phyloP scores from a whole-genome alignment of 2,113 vertebrate genomes.

The Elephas maximus region DNA sequence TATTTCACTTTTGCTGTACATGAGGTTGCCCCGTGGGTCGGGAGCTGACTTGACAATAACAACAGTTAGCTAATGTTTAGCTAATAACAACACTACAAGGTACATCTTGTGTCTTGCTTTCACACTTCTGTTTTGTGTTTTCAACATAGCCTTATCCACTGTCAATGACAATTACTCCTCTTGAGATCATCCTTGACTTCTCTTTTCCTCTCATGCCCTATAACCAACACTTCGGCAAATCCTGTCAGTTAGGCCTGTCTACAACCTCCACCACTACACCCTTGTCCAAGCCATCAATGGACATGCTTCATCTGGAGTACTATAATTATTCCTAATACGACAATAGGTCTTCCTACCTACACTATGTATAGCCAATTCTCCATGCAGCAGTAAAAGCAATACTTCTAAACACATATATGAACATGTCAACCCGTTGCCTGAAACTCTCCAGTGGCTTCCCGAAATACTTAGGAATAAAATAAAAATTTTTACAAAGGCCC shows the following conservation, averaged over 20 bases:
- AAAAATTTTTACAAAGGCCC: neutral
- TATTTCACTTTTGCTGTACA: neutral
- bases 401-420: constrained; percentile 5
- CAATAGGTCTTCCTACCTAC: neutral
- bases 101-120: neutral
- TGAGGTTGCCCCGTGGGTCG: neutral
- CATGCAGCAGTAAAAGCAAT: neutral
- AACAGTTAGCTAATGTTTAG: neutral
- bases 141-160: neutral
- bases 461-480: neutral
- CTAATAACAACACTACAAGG: neutral
- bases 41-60: neutral
- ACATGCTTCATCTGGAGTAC: neutral
- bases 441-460: neutral
- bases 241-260: neutral
- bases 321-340: neutral
- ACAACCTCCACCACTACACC: neutral
- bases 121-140: neutral
- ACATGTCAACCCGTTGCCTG: neutral
- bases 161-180: neutral
- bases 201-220: neutral
- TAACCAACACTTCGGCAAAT: neutral
- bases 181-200: neutral
- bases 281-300: neutral
- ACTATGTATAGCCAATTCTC: neutral